Evolutionary conservation across 2,888 invertebrate genomes (phyloP), one percentile per base, ranked within the genome.

Genomic region (Drosophila longiperda): DNA sequence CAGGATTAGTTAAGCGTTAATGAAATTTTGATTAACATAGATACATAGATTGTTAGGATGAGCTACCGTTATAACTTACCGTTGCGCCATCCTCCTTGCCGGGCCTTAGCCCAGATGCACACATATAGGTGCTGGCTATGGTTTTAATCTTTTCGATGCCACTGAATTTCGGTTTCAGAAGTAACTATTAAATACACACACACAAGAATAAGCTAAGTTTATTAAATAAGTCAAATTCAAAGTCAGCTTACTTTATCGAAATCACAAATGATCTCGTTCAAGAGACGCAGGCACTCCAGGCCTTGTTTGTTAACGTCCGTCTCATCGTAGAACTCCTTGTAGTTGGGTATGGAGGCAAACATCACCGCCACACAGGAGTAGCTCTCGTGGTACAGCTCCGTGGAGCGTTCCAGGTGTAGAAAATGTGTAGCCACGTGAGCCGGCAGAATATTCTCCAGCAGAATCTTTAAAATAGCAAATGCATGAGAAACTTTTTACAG

Each of bases 301-400:
- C 98, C 98, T 92, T 99, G 98, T 87, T 98, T 98, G 91, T 98
- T 98, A 78, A 98, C 97, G 91, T 98, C 98, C n/a, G 97, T 98
- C 92, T 98, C 98, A 89, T 98, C 98, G 91, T 98, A 99, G 93
- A 99, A 99, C 93, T 99, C 98, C 91, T 98, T 98, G 93, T 99
- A 99, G 93, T 99, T 99, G 7, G 99, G 99, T 87, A 99, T 99
- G 1, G 98, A 98, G 0, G 99, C 99, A 92, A 99, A 99, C 99
- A 99, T 99, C 9, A 99, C 99, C 0, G 98, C 98, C 67, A 99
- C 98, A 87, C 97, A 96, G 20, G 96, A 96, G 93, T 99, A 99
- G 49, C 97, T 95, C 92, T 99, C 98, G 92, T 99, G 98, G 93
- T 99, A 99, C 1, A 99, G 93, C 76, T 98, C 98, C 94, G 98